Base-by-base conservation (phyloP, 1,140 invertebrate species). In the Anastrepha ludens region DNA sequence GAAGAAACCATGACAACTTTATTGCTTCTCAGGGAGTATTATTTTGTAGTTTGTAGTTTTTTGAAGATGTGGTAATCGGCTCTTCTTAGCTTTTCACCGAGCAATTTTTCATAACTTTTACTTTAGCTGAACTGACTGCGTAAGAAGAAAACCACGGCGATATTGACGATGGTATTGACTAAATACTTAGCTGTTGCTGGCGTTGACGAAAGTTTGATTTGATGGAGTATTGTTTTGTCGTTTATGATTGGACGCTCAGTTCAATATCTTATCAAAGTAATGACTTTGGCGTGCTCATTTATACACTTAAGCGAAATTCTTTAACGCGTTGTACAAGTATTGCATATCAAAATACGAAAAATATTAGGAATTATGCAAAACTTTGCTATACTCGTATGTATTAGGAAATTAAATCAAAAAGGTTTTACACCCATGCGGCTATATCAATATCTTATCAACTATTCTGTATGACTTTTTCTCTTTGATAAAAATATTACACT, bases 1-100 rank as follows among this genome's bases (percentile, higher is more conserved):
- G 88, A 85, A 20, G 85, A 86, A 15, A 86, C 65, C 88, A 88
- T 88, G 29, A 70, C 67, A 13, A 2, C 20, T 67, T 17, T 74
- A 17, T 74, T 74, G 67, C 67, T 74, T 74, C 44, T 39, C 60
- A 29, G 39, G 41, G 65, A 74, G 41, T 74, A 74, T 44, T 44
- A 41, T 47, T 11, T 41, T 2, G 44, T 74, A 74, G 1, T 2
- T 70, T n/a, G 5, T 55, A 55, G 50, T 11, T 55, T 55, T 55
- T 55, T 29, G 29, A 29, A 29, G 29, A 29, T 29, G 29, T 29
- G 29, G 29, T 29, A 17, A 74, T 3, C 67, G 29, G 29, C 41
- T 74, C 39, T 17, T 62, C 15, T 44, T 74, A 2, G 41, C 4
- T 41, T 74, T 74, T 44, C 67, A 74, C 67, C 15, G 39, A 44